Base-by-base conservation (phyloP, 1,140 invertebrate genomes). In the Rhyacophila brunnea region DNA sequence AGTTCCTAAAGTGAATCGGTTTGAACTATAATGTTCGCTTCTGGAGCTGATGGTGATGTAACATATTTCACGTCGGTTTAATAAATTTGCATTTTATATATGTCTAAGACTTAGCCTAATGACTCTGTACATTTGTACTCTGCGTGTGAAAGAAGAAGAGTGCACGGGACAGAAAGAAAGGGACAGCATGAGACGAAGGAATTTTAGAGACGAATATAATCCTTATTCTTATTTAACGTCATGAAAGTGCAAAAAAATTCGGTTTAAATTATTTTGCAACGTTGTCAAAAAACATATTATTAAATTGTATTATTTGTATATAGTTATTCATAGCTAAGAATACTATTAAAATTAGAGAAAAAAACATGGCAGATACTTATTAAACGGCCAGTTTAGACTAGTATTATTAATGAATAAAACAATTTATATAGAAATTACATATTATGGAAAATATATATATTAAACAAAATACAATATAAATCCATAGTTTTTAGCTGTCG, bases 351-450 rank as follows among this genome's bases (percentile, higher is more conserved):
- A 70, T 70, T 79, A 78, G 77, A 69, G 77, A 75, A 74, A 71
- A n/a, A 68, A 78, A 78, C 77, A 78, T 79, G 77, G 77, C 77
- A 73, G 74, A 79, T 79, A 79, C 75, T 79, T 79, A 78, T 79
- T 78, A 71, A 74, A 79, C 68, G 77, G 77, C 77, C 77, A 79
- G 77, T 79, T 78, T 79, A 79, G 76, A 71, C 73, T 79, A 78
- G 77, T 78, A 77, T 78, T 78, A 79, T 74, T 78, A 78, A 79
- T 77, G 77, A 75, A 77, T 74, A 71, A 72, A 60, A 63, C 64
- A 63, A 63, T 64, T 72, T 74, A 66, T 64, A 73, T 78, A 75
- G 77, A 76, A 77, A 78, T 78, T 77, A 78, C 76, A 78, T 79
- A 75, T 79, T 78, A 70, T 78, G 75, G 62, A 60, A 64, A 60